A percentile compares a stretch with the other conserved stretches of the same genome.
These are phyloP conservation scores for Pedicia rivosa DNA, from an alignment of 2,888 invertebrate genomes.

Conservation along the genomic window DNA sequence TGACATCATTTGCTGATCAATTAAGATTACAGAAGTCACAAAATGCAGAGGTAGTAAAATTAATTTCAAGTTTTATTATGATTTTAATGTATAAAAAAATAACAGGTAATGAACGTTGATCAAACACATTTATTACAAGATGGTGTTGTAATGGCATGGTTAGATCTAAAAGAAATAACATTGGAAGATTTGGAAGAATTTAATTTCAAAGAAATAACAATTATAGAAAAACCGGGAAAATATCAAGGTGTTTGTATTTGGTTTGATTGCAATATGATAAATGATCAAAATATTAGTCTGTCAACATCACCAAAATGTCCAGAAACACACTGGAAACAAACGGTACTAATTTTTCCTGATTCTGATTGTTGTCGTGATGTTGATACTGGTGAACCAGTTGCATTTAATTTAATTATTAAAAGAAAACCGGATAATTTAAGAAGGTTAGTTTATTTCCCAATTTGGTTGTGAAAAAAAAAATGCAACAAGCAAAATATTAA, in stretches of 20 bases:
- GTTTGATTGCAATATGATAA: slow-evolving; percentile 53
- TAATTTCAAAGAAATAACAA: slow-evolving; percentile 39
- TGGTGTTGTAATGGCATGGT: slow-evolving; percentile 46
- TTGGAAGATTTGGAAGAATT: slow-evolving; percentile 42
- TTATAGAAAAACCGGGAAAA: slow-evolving; percentile 33
- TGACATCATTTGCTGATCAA: slow-evolving; percentile 46
- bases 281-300: slow-evolving; percentile 41
- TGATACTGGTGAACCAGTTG: slow-evolving; percentile 42
- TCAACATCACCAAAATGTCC: slow-evolving; percentile 61
- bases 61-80: neutral
- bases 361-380: slow-evolving; percentile 36
- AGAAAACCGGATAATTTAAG: slow-evolving; percentile 19
- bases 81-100: neutral
- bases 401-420: slow-evolving; percentile 47
- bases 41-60: slow-evolving; percentile 43
- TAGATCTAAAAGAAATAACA: slow-evolving; percentile 47
- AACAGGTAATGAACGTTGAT: slow-evolving; percentile 34
- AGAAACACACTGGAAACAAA: slow-evolving; percentile 91
- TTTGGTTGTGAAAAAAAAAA: neutral
- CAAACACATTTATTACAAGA: slow-evolving; percentile 44
- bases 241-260: slow-evolving; percentile 66
- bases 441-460: slow-evolving; percentile 11
- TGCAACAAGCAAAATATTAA: no score
- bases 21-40: slow-evolving; percentile 43
- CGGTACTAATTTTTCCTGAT: slow-evolving; percentile 62